Conservation (phyloP, 2,113 vertebrate species). For the Chionis minor region DNA sequence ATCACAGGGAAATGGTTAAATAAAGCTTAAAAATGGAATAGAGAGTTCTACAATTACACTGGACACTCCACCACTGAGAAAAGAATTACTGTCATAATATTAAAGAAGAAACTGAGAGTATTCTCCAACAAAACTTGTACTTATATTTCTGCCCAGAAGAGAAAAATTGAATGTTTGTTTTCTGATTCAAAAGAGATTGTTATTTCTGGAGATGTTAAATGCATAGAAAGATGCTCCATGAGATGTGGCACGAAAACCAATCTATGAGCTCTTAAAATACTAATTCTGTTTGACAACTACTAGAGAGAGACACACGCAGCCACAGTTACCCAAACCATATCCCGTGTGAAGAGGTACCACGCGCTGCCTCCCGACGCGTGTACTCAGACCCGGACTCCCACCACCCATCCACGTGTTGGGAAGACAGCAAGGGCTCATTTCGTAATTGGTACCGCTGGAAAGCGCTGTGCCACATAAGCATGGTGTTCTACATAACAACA, state of each 20-base stretch:
- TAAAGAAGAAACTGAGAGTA: background rate
- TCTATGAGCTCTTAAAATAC: background rate
- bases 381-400: background rate
- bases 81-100: background rate
- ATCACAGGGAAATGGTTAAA: background rate
- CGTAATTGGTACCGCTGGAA: background rate
- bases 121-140: background rate
- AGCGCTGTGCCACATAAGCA: background rate
- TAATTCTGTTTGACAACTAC: background rate
- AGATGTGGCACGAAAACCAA: background rate
- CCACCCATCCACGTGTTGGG: constrained; percentile 6
- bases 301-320: background rate
- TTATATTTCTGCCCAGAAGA: background rate
- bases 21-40: background rate
- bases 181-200: background rate
- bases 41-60: background rate
- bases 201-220: background rate
- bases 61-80: background rate
- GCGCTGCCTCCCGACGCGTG: background rate
- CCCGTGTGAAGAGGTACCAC: background rate
- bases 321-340: background rate
- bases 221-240: background rate
- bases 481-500: background rate
- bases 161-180: background rate
- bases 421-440: constrained; percentile 11